Conservation (phyloP, 2,113 vertebrate species). For the Indri indri region DNA sequence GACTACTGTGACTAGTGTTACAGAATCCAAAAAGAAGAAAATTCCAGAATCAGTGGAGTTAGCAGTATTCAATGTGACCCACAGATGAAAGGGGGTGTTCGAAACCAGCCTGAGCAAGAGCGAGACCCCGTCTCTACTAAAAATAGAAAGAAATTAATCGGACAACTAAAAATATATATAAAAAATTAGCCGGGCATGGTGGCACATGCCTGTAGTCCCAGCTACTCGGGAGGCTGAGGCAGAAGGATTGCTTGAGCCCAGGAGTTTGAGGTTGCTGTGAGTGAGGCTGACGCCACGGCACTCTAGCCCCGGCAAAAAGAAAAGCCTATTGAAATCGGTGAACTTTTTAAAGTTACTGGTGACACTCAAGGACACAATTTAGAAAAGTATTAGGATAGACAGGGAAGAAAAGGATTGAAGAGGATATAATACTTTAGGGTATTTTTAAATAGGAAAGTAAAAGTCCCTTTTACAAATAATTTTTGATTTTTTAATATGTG, state of each 20-base stretch:
- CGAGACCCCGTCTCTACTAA: too few species aligned
- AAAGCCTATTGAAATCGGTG: background rate
- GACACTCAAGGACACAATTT: background rate
- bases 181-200: too few species aligned
- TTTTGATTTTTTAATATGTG: background rate
- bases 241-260: too few species aligned
- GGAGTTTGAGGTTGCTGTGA: too few species aligned
- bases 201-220: too few species aligned
- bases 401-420: background rate
- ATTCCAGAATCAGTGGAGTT: background rate
- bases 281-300: too few species aligned
- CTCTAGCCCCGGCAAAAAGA: too few species aligned
- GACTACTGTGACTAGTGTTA: too few species aligned
- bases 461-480: background rate
- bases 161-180: too few species aligned
- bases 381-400: background rate
- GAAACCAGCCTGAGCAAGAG: too few species aligned
- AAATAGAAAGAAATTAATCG: too few species aligned
- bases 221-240: too few species aligned
- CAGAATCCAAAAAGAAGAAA: background rate
- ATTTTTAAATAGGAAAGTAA: accelerated
- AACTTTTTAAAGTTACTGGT: background rate
- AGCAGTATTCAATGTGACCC: background rate
- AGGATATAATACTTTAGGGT: background rate
- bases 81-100: background rate